Evolutionary conservation across 2,888 invertebrate species (phyloP), one percentile per base, ranked within the genome.

Genomic region (Papilio demoleus): DNA sequence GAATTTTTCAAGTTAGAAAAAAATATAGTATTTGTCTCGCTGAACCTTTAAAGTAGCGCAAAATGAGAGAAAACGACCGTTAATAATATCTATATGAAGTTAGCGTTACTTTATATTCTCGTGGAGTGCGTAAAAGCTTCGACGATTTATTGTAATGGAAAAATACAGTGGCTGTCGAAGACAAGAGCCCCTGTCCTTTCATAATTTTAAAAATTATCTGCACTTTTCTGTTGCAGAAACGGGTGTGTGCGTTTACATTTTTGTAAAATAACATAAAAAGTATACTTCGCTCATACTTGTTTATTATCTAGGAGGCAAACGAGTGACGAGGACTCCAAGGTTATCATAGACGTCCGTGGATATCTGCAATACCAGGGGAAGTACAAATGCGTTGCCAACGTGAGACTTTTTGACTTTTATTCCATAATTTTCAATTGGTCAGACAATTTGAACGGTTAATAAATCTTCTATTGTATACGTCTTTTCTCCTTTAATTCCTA

Each of bases 31-130:
- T n/a, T 40, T 56, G 62, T 68, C 24, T 45, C 34, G 36, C 58
- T 45, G 68, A 58, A 63, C 45, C 62, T 58, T 47, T 63, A 62
- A 59, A 66, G 67, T 56, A 56, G 36, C 36, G 36, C 63, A 56
- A 68, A 68, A 68, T 45, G 68, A 58, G 58, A 67, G 45, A 47
- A 27, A 22, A 42, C 34, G 63, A 58, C 63, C 68, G 45, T 68
- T 56, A 58, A 68, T 63, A 63, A 68, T 68, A 58, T 63, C 22
- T 58, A 67, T 56, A 62, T 62, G 62, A 56, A 63, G 42, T 63
- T 60, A 50, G 17, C 27, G 31, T 31, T 47, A 53, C 40, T 56
- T 64, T 56, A 64, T 60, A 50, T 60, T 60, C 47, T 47, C 19
- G 17, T 47, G 24, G 50, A 47, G 60, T 66, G 66, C 66, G 66